phyloP scores from a whole-genome alignment of 2,113 vertebrate species.

The Chloropsis hardwickii region DNA sequence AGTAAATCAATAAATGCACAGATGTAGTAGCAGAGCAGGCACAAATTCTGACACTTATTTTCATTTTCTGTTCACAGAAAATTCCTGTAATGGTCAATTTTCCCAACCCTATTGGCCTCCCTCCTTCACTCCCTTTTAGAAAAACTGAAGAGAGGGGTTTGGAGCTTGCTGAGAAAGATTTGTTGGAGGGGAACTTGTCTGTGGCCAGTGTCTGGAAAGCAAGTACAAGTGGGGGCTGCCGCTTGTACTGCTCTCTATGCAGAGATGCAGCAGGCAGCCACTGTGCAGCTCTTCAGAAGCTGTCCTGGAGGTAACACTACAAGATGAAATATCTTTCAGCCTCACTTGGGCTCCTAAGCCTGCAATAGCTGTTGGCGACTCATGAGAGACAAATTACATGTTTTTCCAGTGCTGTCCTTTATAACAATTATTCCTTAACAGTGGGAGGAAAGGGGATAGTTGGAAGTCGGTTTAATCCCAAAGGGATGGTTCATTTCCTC shows the following conservation, averaged over 20 bases:
- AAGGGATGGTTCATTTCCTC: background rate
- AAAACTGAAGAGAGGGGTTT: background rate
- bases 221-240: background rate
- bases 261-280: background rate
- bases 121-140: background rate
- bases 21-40: background rate
- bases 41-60: background rate
- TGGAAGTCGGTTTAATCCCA: background rate
- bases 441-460: background rate
- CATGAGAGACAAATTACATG: background rate
- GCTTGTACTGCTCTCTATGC: rapidly evolving
- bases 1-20: background rate
- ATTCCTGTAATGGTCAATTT: background rate
- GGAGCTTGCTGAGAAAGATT: background rate
- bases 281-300: background rate
- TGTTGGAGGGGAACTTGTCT: background rate
- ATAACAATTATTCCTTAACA: background rate
- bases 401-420: background rate
- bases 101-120: rapidly evolving
- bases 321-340: background rate
- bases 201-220: background rate
- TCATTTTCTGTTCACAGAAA: background rate
- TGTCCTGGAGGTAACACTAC: background rate
- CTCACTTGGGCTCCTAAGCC: background rate
- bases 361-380: background rate